A percentile compares a stretch with the other conserved stretches of the same genome.
Conservation (phyloP, 1,140 invertebrate species). For the Campoletis sonorensis region DNA sequence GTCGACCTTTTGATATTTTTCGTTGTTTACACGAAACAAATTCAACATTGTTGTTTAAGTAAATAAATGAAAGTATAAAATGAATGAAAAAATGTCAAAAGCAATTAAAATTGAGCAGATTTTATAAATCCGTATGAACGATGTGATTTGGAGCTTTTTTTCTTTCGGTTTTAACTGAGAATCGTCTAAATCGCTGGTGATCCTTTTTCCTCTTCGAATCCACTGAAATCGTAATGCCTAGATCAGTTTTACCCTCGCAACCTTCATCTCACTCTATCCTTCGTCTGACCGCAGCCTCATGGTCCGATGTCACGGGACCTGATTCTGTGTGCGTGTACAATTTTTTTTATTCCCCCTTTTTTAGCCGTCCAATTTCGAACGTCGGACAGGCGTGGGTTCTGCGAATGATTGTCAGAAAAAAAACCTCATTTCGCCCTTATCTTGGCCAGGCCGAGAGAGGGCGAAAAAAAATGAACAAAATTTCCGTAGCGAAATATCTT, state of each 20-base stretch:
- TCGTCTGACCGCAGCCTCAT: background rate
- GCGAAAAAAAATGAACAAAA: background rate
- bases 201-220: background rate
- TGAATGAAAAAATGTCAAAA: too few species aligned
- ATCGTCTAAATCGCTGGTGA: background rate
- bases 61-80: too few species aligned
- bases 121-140: background rate
- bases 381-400: background rate
- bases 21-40: too few species aligned
- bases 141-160: background rate
- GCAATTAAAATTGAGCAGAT: background rate
- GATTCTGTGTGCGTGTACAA: background rate
- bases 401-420: background rate
- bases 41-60: too few species aligned
- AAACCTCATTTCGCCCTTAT: slow-evolving; percentile 3
- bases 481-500: background rate
- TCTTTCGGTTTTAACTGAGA: background rate
- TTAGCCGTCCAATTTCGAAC: background rate
- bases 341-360: background rate
- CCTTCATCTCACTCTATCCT: background rate
- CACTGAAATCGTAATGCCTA: background rate
- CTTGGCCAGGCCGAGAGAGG: background rate
- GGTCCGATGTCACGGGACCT: background rate
- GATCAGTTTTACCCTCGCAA: slow-evolving; percentile 4
- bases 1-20: too few species aligned